Conservation (phyloP, 1,140 invertebrate species). For the Temnothorax nylanderi region DNA sequence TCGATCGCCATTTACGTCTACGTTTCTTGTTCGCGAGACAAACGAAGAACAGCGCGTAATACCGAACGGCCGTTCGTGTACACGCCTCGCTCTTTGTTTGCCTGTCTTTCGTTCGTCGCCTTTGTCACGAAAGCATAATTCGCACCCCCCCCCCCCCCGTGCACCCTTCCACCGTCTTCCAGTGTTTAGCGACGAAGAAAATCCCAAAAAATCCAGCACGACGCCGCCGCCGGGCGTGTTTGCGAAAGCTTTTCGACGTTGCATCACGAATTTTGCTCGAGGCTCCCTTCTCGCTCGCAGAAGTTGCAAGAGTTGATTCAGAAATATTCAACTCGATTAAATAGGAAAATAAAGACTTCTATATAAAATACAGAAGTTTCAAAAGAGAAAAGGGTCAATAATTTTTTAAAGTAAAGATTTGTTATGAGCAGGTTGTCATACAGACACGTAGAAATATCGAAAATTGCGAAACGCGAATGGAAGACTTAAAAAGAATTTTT, state of each 20-base stretch:
- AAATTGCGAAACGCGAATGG: not conserved
- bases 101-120: constrained; percentile 72
- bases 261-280: not conserved
- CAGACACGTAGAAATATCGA: not conserved
- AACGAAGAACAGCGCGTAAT: constrained; percentile 83
- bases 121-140: constrained; percentile 78
- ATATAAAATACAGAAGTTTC: not conserved
- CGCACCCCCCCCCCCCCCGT: constrained; percentile 59
- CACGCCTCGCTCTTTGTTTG: constrained; percentile 65
- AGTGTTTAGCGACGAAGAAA: constrained; percentile 59
- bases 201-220: constrained; percentile 36
- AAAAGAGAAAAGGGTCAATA: not conserved
- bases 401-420: not conserved
- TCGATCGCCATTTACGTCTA: constrained; percentile 68
- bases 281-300: no score
- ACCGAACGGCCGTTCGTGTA: constrained; percentile 72
- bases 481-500: not conserved
- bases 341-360: not conserved
- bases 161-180: constrained; percentile 33
- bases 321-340: not conserved
- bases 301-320: not conserved
- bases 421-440: not conserved
- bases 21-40: constrained; percentile 75
- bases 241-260: not conserved
- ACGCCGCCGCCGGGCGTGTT: constrained; percentile 16